phyloP scores from a whole-genome alignment of 2,888 invertebrate genomes.

The Drosophila vallismaia region DNA sequence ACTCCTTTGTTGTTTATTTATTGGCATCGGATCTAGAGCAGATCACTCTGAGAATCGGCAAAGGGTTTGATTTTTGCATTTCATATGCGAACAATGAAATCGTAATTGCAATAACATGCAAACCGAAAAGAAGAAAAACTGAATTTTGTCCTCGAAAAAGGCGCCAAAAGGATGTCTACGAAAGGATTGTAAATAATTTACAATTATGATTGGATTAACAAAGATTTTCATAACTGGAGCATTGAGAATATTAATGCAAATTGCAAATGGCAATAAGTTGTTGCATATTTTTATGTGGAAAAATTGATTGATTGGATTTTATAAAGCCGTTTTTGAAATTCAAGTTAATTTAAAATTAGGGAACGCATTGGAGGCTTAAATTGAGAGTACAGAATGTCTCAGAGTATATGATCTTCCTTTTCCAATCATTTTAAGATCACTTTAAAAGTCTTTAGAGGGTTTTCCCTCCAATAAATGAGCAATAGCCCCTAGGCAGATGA shows the following conservation, averaged over 20 bases:
- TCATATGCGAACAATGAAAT: constrained; percentile 61
- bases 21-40: constrained; percentile 61
- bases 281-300: neutral
- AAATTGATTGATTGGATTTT: constrained; percentile 11
- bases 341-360: neutral
- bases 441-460: constrained; percentile 33
- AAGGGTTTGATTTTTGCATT: constrained; percentile 67
- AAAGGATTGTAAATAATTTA: constrained; percentile 1
- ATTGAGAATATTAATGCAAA: constrained; percentile 40
- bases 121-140: constrained; percentile 45
- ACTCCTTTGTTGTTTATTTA: constrained; percentile 79
- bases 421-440: constrained; percentile 5
- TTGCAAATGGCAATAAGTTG: constrained; percentile 5
- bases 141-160: constrained; percentile 41
- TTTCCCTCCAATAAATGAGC: constrained; percentile 33
- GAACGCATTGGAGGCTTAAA: neutral
- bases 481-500: constrained; percentile 44
- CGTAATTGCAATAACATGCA: constrained; percentile 77
- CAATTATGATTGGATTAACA: constrained; percentile 23
- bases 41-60: constrained; percentile 42
- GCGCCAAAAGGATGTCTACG: constrained; percentile 57
- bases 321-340: no score
- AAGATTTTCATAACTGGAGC: neutral
- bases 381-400: no score
- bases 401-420: neutral